These are phyloP conservation scores for Pholis gunnellus DNA, from an alignment of 2,113 vertebrate species.

Conservation along the genomic window DNA sequence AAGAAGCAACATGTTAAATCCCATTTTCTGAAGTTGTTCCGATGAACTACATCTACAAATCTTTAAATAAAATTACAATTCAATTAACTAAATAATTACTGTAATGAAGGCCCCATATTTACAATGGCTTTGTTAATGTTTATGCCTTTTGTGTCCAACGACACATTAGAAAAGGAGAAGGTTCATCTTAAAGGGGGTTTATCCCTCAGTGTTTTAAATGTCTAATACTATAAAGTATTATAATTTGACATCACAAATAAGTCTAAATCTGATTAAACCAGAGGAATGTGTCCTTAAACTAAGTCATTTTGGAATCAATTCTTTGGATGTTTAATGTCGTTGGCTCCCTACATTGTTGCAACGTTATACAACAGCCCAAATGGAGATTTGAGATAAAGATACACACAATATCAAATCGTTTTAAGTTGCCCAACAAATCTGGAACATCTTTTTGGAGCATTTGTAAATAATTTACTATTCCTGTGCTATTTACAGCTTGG, in stretches of 20 bases:
- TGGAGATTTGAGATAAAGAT: not conserved
- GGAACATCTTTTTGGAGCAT: not conserved
- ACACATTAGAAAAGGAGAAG: not conserved
- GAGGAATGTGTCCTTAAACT: not conserved
- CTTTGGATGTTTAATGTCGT: not conserved
- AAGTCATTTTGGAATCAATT: not conserved
- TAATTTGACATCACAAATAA: not conserved
- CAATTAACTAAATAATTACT: not conserved
- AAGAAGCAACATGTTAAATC: not conserved
- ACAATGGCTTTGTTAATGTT: not conserved
- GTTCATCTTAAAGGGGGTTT: not conserved
- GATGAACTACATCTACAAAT: not conserved
- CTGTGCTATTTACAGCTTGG: slow-evolving; percentile 30
- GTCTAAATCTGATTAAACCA: not conserved
- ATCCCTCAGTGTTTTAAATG: not conserved
- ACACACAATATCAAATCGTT: not conserved
- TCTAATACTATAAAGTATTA: not conserved
- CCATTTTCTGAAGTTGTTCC: not conserved
- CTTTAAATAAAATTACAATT: not conserved
- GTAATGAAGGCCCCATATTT: not conserved
- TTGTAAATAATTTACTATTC: slow-evolving; percentile 53
- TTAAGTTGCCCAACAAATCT: not conserved
- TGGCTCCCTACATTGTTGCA: not conserved
- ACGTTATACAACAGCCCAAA: not conserved
- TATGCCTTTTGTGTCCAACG: not conserved